Percentiles rank a stretch among this genome's conserved stretches.
Evolutionary conservation across 2,113 vertebrate species (phyloP).

Genomic region (Ceyx melanurus): DNA sequence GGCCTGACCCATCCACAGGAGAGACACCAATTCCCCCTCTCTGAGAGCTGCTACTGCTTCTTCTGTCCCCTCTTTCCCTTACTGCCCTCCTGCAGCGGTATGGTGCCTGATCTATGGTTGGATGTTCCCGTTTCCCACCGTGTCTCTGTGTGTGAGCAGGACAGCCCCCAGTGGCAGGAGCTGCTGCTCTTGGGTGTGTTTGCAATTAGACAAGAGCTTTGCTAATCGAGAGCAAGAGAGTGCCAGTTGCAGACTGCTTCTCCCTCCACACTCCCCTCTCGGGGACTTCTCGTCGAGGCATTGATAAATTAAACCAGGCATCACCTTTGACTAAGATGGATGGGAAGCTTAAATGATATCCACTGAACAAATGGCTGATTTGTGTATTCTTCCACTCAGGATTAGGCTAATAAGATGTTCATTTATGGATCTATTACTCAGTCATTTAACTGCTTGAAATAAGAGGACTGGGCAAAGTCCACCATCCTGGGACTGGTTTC

Average conservation of each 20-base stretch:
- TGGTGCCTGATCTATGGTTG: fast-evolving
- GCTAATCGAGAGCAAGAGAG: not conserved
- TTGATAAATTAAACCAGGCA: slow-evolving; percentile 70
- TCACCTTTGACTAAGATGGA: slow-evolving; percentile 75
- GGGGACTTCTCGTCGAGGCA: slow-evolving; percentile 28
- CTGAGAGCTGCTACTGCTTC: not conserved
- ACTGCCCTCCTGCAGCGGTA: not conserved
- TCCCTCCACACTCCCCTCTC: not conserved
- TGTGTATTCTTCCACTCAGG: slow-evolving; percentile 68
- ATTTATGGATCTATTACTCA: slow-evolving; percentile 75
- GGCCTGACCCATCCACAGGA: not conserved
- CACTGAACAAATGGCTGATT: slow-evolving; percentile 45
- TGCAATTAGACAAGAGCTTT: not conserved
- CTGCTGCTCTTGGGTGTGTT: not conserved
- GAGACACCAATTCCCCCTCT: not conserved
- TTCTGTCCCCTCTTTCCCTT: not conserved
- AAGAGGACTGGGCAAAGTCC: not conserved
- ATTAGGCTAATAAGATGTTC: slow-evolving; percentile 77
- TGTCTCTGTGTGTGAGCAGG: not conserved
- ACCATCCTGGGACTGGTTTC: slow-evolving; percentile 6
- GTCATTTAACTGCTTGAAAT: slow-evolving; percentile 61
- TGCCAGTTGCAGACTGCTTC: not conserved
- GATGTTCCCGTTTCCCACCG: fast-evolving
- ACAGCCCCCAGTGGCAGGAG: not conserved
- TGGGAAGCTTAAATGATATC: slow-evolving; percentile 40